These are phyloP conservation scores for Semibalanus balanoides DNA, from an alignment of 1,140 invertebrate species.

Conservation along the genomic window DNA sequence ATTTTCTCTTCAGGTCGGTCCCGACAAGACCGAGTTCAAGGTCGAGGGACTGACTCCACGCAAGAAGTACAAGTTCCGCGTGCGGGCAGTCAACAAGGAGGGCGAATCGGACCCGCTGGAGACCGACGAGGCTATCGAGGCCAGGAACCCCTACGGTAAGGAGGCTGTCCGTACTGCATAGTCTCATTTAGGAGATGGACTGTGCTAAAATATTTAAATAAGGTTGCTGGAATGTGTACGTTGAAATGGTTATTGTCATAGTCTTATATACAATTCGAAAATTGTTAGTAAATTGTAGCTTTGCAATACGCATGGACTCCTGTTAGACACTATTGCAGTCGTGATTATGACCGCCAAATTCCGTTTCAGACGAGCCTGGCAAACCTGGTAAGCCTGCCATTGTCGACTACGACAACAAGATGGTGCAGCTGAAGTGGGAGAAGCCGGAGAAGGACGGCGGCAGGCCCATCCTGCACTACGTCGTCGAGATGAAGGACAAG, in stretches of 20 bases:
- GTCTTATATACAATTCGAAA: no score
- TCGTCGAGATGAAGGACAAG: slow-evolving; percentile 94
- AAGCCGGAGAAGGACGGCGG: slow-evolving; percentile 82
- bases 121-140: slow-evolving; percentile 69
- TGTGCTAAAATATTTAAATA: no score
- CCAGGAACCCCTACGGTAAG: slow-evolving; percentile 91
- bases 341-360: no score
- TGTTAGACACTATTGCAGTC: no score
- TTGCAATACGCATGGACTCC: no score
- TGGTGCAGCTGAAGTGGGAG: slow-evolving; percentile 77
- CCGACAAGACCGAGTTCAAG: slow-evolving; percentile 61
- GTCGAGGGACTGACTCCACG: slow-evolving; percentile 88
- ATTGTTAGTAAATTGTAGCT: no score
- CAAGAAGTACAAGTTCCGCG: slow-evolving; percentile 96
- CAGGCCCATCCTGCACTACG: slow-evolving; percentile 83
- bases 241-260: no score
- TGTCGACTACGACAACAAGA: slow-evolving; percentile 84
- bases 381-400: slow-evolving; percentile 82
- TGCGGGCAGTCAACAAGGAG: slow-evolving; percentile 96
- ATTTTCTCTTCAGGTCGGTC: slow-evolving; percentile 35
- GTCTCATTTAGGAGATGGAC: no score
- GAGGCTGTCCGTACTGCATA: no score
- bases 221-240: no score
- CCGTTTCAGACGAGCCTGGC: slow-evolving; percentile 54
- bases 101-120: slow-evolving; percentile 92